Evolutionary conservation across 2,888 invertebrate genomes (phyloP).

Genomic region (Caradrina kadenii): DNA sequence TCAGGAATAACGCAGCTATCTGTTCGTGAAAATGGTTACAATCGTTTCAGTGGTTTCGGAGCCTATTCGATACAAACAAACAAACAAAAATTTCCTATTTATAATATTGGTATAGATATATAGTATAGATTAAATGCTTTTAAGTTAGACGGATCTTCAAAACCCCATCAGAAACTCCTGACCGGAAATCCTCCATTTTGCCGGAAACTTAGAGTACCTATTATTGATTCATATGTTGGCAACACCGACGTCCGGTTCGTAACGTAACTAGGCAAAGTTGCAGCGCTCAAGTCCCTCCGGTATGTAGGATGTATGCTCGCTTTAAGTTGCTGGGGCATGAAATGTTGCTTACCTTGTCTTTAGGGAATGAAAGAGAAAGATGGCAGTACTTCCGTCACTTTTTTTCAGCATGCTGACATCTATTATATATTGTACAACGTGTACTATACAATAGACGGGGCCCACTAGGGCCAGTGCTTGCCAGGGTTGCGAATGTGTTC

Average conservation of each 20-base stretch:
- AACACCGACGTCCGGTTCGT: constrained; percentile 31
- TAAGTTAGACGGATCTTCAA: neutral
- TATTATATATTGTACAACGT: no score
- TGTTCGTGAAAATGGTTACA: no score
- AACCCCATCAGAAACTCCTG: neutral
- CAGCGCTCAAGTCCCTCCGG: constrained; percentile 19
- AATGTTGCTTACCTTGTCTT: constrained; percentile 6
- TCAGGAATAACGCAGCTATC: no score
- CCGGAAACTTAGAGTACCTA: constrained; percentile 22
- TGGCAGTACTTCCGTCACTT: neutral
- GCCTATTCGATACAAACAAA: no score
- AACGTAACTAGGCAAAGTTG: constrained; percentile 25
- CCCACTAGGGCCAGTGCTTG: no score
- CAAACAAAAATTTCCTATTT: no score
- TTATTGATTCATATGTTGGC: constrained; percentile 42
- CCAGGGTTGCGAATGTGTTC: no score
- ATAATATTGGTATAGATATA: no score
- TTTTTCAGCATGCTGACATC: neutral
- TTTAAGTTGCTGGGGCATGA: constrained; percentile 4
- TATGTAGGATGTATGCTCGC: constrained; percentile 13
- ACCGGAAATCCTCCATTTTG: constrained; percentile 17
- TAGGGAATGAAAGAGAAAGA: neutral
- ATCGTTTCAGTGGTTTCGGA: no score
- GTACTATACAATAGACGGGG: no score
- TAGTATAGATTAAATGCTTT: neutral